Conservation (phyloP, 2,888 invertebrate species). For the Hyposoter didymator region DNA sequence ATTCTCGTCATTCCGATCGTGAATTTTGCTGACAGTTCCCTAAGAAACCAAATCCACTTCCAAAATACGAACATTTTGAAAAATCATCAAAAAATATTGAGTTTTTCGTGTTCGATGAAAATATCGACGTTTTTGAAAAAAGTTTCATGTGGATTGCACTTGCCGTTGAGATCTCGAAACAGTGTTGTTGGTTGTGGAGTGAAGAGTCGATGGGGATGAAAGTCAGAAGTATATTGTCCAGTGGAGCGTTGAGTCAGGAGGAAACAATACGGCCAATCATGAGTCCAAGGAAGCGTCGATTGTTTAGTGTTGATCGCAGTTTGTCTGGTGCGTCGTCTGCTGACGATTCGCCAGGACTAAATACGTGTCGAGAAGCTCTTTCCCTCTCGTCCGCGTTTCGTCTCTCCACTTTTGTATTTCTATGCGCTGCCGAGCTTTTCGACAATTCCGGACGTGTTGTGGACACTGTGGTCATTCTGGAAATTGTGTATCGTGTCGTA, state of each 20-base stretch:
- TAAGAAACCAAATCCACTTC: too few species aligned
- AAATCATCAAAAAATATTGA: too few species aligned
- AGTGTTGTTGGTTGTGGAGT: constrained; percentile 58
- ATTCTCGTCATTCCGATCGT: too few species aligned
- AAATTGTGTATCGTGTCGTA: constrained; percentile 31
- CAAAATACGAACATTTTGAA: too few species aligned
- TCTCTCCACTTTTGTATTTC: constrained; percentile 12
- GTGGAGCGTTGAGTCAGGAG: constrained; percentile 26
- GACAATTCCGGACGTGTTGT: constrained; percentile 35
- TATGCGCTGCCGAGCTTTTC: not conserved
- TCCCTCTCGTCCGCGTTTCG: constrained; percentile 12
- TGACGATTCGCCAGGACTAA: constrained; percentile 20
- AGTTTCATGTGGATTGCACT: not conserved
- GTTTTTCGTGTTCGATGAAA: too few species aligned
- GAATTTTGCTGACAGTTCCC: too few species aligned
- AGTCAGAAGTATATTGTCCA: constrained; percentile 53
- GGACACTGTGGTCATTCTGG: constrained; percentile 48
- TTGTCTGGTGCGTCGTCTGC: constrained; percentile 19
- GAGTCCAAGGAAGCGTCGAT: constrained; percentile 81
- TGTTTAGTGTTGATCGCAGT: constrained; percentile 76
- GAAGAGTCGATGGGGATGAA: constrained; percentile 25
- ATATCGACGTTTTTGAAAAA: not conserved
- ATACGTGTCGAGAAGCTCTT: constrained; percentile 6
- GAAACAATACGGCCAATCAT: constrained; percentile 82
- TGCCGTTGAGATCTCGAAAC: constrained; percentile 57